Evolutionary conservation across 2,888 invertebrate genomes (phyloP).

Genomic region (Phytoseiulus persimilis): DNA sequence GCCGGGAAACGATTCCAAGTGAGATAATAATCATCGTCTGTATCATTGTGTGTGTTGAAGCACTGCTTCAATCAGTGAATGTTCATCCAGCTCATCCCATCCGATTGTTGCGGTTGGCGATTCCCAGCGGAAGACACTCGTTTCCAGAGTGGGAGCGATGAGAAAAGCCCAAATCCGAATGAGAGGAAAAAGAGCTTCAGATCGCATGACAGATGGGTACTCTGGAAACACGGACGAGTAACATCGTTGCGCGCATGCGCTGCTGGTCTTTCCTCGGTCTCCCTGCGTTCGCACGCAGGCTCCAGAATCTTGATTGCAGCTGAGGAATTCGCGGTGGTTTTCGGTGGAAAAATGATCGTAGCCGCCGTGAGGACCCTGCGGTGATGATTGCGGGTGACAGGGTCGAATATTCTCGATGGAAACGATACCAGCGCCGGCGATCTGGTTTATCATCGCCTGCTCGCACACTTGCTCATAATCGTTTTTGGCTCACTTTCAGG

Average conservation of each 20-base stretch:
- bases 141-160: too few species aligned
- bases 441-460: not conserved
- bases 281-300: not conserved
- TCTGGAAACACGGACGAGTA: too few species aligned
- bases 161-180: too few species aligned
- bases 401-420: not conserved
- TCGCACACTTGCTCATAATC: not conserved
- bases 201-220: too few species aligned
- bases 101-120: not conserved
- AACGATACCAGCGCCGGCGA: not conserved
- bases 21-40: not conserved
- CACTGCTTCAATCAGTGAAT: not conserved
- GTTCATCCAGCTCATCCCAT: not conserved
- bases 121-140: too few species aligned
- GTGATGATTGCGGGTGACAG: conserved; percentile 5
- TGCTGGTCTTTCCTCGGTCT: not conserved
- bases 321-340: not conserved
- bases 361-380: not conserved
- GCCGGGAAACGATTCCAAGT: not conserved
- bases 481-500: conserved; percentile 5
- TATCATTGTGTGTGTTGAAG: not conserved
- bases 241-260: too few species aligned
- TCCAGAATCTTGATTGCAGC: not conserved
- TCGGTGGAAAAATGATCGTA: not conserved
- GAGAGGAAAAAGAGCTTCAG: too few species aligned